These are phyloP conservation scores for Enteromius paludinosus DNA, from an alignment of 2,797 vertebrate species.

Conservation along the genomic window DNA sequence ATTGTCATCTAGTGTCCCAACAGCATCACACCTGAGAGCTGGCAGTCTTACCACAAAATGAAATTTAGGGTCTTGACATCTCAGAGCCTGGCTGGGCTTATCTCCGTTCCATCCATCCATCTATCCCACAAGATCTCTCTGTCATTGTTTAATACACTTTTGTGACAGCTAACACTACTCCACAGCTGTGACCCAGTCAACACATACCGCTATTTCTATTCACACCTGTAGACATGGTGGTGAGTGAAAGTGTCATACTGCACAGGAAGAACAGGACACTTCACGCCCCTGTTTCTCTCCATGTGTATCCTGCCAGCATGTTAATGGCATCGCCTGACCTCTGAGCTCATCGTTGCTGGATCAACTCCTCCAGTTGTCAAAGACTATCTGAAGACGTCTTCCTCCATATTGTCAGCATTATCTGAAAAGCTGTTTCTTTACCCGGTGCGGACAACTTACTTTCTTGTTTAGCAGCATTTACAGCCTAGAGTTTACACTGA, in stretches of 20 bases:
- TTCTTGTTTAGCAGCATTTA: constrained; percentile 40
- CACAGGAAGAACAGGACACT: constrained; percentile 46
- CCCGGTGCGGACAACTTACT: constrained; percentile 14
- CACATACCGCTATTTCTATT: constrained; percentile 37
- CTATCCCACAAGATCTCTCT: constrained; percentile 12
- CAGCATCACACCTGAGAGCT: constrained; percentile 18
- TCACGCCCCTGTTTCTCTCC: constrained; percentile 31
- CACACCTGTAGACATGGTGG: constrained; percentile 30
- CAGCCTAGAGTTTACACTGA: constrained; percentile 46
- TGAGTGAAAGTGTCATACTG: constrained; percentile 45
- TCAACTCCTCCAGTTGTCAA: constrained; percentile 10
- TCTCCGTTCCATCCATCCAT: constrained; percentile 33
- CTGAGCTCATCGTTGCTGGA: constrained; percentile 46
- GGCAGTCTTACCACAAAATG: constrained; percentile 36
- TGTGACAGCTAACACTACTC: constrained; percentile 41
- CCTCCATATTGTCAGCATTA: constrained; percentile 36
- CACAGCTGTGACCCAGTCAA: constrained; percentile 39
- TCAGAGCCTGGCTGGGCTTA: constrained; percentile 10
- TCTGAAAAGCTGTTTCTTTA: constrained; percentile 5
- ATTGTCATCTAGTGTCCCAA: constrained; percentile 59
- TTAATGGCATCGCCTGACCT: constrained; percentile 41
- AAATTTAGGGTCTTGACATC: background rate
- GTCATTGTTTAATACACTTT: constrained; percentile 51
- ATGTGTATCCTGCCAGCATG: constrained; percentile 28
- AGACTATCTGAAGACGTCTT: constrained; percentile 17